phyloP scores from a whole-genome alignment of 2,888 invertebrate species.

The Apodemia duryi region DNA sequence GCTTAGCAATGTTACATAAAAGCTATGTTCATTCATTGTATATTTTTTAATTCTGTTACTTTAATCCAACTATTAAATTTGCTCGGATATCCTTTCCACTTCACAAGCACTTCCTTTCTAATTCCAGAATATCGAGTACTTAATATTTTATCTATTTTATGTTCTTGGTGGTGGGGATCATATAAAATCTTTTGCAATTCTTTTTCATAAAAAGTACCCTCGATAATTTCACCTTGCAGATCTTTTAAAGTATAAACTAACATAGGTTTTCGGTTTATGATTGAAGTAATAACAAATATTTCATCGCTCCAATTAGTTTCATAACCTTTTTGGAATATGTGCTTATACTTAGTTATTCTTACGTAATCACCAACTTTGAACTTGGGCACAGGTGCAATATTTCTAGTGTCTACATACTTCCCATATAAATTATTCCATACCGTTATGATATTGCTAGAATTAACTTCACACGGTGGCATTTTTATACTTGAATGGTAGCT shows the following conservation, averaged over 20 bases:
- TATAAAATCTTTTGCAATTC: background rate
- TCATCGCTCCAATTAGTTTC: constrained; percentile 39
- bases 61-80: constrained; percentile 36
- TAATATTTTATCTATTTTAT: constrained; percentile 23
- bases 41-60: too few species aligned
- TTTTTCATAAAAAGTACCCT: constrained; percentile 12
- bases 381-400: constrained; percentile 12
- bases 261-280: constrained; percentile 28
- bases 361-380: constrained; percentile 28
- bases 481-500: too few species aligned
- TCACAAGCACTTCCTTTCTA: constrained; percentile 23
- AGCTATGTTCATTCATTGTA: too few species aligned
- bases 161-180: background rate
- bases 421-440: too few species aligned
- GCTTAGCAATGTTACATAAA: too few species aligned
- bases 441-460: too few species aligned
- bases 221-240: background rate
- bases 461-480: too few species aligned
- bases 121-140: constrained; percentile 27
- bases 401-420: too few species aligned
- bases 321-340: constrained; percentile 33
- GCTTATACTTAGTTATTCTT: constrained; percentile 35
- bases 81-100: constrained; percentile 37
- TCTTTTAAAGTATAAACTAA: constrained; percentile 18
- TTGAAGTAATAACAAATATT: constrained; percentile 31